Base-by-base conservation (phyloP, 2,113 vertebrate species). In the Zosterops borbonicus region DNA sequence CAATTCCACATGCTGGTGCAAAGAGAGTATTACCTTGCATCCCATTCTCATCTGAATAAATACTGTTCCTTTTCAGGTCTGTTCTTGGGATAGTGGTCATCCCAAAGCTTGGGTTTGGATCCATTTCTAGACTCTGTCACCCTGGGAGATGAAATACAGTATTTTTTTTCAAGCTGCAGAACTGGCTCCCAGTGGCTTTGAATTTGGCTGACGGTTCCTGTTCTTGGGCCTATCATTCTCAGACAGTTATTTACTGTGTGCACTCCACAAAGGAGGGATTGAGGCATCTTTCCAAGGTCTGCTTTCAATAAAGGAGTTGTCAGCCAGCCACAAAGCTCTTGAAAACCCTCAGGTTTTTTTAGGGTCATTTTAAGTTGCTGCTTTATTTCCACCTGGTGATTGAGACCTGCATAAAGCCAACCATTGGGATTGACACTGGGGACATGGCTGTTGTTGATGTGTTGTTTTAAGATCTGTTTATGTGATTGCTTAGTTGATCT, bases 231-330 rank as follows among this genome's bases (percentile, higher is more conserved):
- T 56, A 42, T 92, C 76, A 15, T 75, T 94, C 81, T 94, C 86
- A 94, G 91, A 78, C 9, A 0, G 44, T 92, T 92, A 93, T 80
- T 96, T 92, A 75, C 64, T 67, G 9, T 53, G 68, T 81, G 69
- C 68, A 63, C 71, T 53, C 47, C 22, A 49, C 71, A 68, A 65
- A 93, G 88, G 68, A 93, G 64, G 88, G 65, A 62, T 92, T 60
- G 86, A 90, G 93, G 88, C 85, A 65, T 90, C 94, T 67, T 94
- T 87, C 79, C 75, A 88, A 65, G 74, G 64, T 80, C 95, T 96
- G 83, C 59, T 94, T 47, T 95, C 88, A 96, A 75, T 95, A 96
- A 83, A 65, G 74, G 87, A 90, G 23, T 67, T 97, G 87, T 76
- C 70, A 71, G 83, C 55, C 29, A 29, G 90, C 87, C 92, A 95